Base-by-base conservation (phyloP, 2,888 invertebrate species). In the Cerceris rybyensis region DNA sequence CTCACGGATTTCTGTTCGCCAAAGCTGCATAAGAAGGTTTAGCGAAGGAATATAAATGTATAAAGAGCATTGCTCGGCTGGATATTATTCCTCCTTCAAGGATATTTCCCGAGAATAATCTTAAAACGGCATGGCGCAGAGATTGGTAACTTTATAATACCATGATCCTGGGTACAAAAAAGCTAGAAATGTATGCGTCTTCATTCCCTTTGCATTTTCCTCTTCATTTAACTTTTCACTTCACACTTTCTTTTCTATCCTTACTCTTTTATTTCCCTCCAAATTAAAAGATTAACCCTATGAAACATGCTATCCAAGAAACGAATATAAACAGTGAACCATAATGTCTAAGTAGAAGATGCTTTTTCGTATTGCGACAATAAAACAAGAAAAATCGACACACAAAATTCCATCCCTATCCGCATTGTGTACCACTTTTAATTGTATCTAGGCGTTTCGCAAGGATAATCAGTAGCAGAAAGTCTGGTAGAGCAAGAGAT, bases 401-500 rank as follows among this genome's bases (percentile, higher is more conserved):
- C 7, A n/a, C 1, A 50, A 50, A 50, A 1, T n/a, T 50, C 9
- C 6, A 16, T 5, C 52, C 14, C 39, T 14, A 41, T 9, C 52
- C 42, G n/a, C 46, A 28, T 39, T 17, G 55, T 46, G 8, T 5
- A 0, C 11, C 28, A 9, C 13, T 46, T 17, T 70, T 75, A 65
- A 13, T 11, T n/a, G 6, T n/a, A 7, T 7, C n/a, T 14, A 0
- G 46, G 13, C 55, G 49, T 41, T 59, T 50, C 57, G 7, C 42
- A 17, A 50, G 46, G 42, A 66, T 54, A 68, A 78, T 68, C 55
- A 64, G 72, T 72, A 72, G 43, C 65, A 52, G 77, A 69, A 59
- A 64, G 42, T 60, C 66, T 58, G 50, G 60, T 43, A 68, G 52
- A 61, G 66, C 63, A 28, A 61, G 16, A 65, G 73, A 68, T 73